Evolutionary conservation across 2,113 vertebrate genomes (phyloP).

Genomic region (Phyllostomus discolor): DNA sequence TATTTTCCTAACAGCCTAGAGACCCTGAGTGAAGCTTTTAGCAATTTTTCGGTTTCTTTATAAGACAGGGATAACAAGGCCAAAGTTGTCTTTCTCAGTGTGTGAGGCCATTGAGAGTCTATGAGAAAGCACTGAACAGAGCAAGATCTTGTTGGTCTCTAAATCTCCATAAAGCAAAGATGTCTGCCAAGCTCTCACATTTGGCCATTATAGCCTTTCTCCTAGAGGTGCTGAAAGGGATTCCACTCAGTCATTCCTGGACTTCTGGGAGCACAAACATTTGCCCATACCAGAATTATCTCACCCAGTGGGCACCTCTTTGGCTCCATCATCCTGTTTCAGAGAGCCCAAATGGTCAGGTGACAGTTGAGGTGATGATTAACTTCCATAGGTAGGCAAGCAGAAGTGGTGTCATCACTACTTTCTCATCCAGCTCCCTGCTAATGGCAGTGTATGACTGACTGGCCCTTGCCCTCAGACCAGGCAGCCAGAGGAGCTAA

Average conservation of each 20-base stretch:
- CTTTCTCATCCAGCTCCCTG: neutral
- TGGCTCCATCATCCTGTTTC: neutral
- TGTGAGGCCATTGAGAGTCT: neutral
- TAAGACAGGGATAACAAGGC: slow-evolving; percentile 18
- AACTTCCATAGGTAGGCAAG: neutral
- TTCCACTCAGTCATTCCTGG: neutral
- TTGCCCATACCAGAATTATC: neutral
- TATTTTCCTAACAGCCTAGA: neutral
- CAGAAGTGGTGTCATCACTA: neutral
- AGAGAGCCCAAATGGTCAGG: neutral
- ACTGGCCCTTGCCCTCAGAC: neutral
- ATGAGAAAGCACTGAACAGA: neutral
- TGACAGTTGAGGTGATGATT: neutral
- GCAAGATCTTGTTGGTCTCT: neutral
- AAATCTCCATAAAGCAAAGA: neutral
- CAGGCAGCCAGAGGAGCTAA: neutral
- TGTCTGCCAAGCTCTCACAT: neutral
- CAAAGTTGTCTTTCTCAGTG: neutral
- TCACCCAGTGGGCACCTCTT: neutral
- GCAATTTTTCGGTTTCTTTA: slow-evolving; percentile 21
- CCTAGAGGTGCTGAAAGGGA: neutral
- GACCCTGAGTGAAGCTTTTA: neutral
- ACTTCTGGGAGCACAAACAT: neutral
- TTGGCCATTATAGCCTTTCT: neutral
- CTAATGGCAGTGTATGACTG: neutral